These are phyloP conservation scores for Chiroxiphia lanceolata DNA, from an alignment of 2,797 vertebrate species.

Conservation along the genomic window DNA sequence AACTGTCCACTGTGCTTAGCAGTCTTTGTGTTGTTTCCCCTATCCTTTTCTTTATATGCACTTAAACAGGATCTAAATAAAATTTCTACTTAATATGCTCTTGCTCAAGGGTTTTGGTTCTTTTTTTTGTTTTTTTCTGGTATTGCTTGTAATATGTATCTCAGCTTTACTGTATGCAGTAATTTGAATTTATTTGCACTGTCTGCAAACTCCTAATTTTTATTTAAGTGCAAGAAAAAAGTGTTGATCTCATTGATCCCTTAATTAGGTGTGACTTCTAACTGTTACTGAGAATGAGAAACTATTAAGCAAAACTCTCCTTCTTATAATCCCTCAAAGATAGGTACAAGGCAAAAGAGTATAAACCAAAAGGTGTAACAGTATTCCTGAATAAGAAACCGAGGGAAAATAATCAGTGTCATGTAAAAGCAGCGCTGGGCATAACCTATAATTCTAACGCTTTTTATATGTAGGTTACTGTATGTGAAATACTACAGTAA, in stretches of 20 bases:
- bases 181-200: slow-evolving; percentile 19
- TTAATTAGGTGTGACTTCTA: slow-evolving; percentile 28
- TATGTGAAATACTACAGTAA: slow-evolving; percentile 23
- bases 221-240: slow-evolving; percentile 17
- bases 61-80: neutral
- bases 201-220: neutral
- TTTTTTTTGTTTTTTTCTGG: accelerated
- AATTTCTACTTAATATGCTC: neutral
- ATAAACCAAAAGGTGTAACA: slow-evolving; percentile 25
- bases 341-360: neutral
- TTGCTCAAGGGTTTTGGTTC: neutral
- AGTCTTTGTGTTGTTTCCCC: neutral
- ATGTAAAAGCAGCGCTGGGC: neutral
- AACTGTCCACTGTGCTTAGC: neutral
- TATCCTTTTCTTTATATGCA: neutral
- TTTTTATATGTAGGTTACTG: slow-evolving; percentile 16
- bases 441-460: slow-evolving; percentile 18
- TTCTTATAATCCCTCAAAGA: neutral
- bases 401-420: slow-evolving; percentile 33
- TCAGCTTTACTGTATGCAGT: neutral
- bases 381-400: neutral
- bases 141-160: neutral
- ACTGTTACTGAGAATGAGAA: neutral
- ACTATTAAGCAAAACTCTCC: neutral
- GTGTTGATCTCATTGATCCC: neutral